Evolutionary conservation across 2,113 vertebrate genomes (phyloP).

Genomic region (Cynopterus brachyotis): DNA sequence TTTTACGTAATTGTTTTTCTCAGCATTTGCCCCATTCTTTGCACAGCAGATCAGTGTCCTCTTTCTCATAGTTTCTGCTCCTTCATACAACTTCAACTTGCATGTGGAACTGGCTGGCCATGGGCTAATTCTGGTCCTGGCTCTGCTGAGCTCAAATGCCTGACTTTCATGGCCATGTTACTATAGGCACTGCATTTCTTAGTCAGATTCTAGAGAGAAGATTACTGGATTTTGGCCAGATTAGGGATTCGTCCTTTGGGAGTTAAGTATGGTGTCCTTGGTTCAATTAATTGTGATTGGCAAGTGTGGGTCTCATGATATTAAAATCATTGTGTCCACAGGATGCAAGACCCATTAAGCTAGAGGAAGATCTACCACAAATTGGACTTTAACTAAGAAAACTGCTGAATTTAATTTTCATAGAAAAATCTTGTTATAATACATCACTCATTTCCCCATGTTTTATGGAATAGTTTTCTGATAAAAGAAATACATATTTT

Average conservation of each 20-base stretch:
- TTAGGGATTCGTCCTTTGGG: not conserved
- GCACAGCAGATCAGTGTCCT: not conserved
- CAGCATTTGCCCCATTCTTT: not conserved
- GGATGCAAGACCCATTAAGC: not conserved
- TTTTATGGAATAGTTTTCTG: not conserved
- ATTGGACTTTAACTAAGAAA: not conserved
- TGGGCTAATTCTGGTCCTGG: not conserved
- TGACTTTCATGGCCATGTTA: not conserved
- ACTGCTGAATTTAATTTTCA: not conserved
- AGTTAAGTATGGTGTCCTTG: not conserved
- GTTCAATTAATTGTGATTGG: not conserved
- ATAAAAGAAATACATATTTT: slow-evolving; percentile 30
- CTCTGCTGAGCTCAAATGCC: not conserved
- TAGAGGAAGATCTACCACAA: not conserved
- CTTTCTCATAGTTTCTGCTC: not conserved
- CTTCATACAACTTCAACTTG: not conserved
- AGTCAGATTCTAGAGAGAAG: not conserved
- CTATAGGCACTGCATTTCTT: not conserved
- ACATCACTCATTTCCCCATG: not conserved
- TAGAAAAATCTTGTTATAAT: slow-evolving; percentile 12
- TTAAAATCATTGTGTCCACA: not conserved
- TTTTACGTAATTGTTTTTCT: not conserved
- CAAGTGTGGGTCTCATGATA: not conserved
- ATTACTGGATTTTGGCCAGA: not conserved
- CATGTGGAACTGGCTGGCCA: not conserved